Evolutionary conservation across 2,888 invertebrate species (phyloP).

Genomic region (Lasioglossum malachurum): DNA sequence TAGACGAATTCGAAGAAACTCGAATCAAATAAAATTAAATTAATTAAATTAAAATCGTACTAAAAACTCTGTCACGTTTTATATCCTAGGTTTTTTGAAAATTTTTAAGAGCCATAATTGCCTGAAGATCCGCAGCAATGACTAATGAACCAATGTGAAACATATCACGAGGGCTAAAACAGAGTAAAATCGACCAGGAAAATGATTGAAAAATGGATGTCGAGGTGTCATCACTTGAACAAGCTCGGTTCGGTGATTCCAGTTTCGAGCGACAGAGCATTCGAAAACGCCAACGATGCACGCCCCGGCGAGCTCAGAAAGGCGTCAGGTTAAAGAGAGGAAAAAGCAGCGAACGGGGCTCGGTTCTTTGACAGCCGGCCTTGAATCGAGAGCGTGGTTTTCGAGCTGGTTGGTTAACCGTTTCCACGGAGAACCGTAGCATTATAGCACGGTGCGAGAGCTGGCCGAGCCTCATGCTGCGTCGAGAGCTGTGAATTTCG

Average conservation of each 20-base stretch:
- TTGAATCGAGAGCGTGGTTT: constrained; percentile 20
- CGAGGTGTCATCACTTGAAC: not conserved
- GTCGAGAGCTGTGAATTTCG: constrained; percentile 55
- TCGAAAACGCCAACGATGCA: not conserved
- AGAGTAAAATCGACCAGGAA: not conserved
- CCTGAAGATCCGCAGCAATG: no score
- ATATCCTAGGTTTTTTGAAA: no score
- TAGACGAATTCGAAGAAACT: no score
- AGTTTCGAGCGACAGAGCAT: not conserved
- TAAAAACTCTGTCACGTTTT: no score
- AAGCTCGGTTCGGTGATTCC: not conserved
- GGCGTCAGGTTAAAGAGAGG: not conserved
- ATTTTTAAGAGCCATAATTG: no score
- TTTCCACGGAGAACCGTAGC: constrained; percentile 76
- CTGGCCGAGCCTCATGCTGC: constrained; percentile 25
- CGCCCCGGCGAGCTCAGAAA: not conserved
- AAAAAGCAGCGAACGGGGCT: not conserved
- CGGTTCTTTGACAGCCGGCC: constrained; percentile 25
- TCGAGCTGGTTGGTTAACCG: constrained; percentile 66
- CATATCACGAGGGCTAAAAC: no score
- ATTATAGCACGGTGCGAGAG: constrained; percentile 74
- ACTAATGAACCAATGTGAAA: no score
- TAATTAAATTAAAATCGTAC: no score
- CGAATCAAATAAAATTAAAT: no score
- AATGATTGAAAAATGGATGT: not conserved